Base-by-base conservation (phyloP, 1,140 invertebrate species). In the Drosophila obscura region DNA sequence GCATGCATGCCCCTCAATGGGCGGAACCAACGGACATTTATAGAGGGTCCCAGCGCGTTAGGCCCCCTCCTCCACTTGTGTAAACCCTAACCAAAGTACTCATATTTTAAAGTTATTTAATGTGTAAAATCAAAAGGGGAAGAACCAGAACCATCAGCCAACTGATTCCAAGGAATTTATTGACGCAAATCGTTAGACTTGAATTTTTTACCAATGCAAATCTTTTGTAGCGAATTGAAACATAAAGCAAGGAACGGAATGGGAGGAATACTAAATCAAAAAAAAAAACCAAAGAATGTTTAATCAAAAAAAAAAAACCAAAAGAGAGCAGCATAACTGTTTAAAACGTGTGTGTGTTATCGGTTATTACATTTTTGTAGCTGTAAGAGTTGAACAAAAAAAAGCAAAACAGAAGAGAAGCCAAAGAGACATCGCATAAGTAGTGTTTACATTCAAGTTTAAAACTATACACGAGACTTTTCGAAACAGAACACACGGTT, bases 161-260 rank as follows among this genome's bases (percentile, higher is more conserved):
- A 81, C 60, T 74, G 57, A 73, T 80, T 77, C 60, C 81, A 85
- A 76, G 83, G 82, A 87, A 87, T 87, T 87, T 87, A 87, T 82
- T 82, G 51, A 73, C 68, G 56, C 52, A 85, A 87, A 85, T 75
- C 73, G 82, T 85, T 85, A 87, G 82, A 85, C 82, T 85, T 85
- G 78, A 85, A 83, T 74, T 88, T 85, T 85, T 65, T 88, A 88
- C 74, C 56, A 85, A 71, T 39, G 73, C 65, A 66, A 77, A 80
- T 69, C 78, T 85, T 84, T 85, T 85, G 73, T 85, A 84, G 68
- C 56, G 64, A 75, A 83, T 83, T 82, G 63, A 81, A 63, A 73
- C 35, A 57, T 53, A 53, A 62, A 65, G 46, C 35, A 31, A 41
- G 31, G 26, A 7, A 28, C 2, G 26, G 26, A 28, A 9, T 9